phyloP scores from a whole-genome alignment of 2,113 vertebrate species.

The Romanogobio albipinnatus region DNA sequence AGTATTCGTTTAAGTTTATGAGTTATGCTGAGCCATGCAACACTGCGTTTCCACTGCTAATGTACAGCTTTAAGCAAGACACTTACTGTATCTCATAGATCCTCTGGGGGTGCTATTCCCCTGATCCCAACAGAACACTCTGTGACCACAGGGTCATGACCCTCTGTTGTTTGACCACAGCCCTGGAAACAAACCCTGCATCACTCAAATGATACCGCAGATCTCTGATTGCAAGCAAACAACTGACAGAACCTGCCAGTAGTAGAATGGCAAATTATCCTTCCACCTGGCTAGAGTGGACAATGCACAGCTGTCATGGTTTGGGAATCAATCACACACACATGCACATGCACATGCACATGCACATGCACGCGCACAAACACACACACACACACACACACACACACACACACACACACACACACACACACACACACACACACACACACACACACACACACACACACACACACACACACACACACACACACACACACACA shows the following conservation, averaged over 20 bases:
- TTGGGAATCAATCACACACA: not conserved
- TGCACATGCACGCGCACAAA: not conserved
- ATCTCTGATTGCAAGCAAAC: not conserved
- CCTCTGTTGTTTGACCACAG: not conserved
- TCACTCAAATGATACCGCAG: not conserved
- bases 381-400: not conserved
- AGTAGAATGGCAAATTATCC: conserved; percentile 5
- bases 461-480: too few species aligned
- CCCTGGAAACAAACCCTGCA: not conserved
- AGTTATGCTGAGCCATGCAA: conserved; percentile 22
- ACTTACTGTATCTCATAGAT: not conserved
- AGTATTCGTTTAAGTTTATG: not conserved
- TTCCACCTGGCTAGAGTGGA: not conserved
- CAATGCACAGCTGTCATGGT: not conserved
- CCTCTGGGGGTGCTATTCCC: not conserved
- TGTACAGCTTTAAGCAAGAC: not conserved
- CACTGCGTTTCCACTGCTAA: conserved; percentile 1
- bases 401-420: not conserved
- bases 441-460: too few species aligned
- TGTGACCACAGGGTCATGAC: not conserved
- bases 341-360: not conserved
- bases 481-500: too few species aligned
- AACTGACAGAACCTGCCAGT: not conserved
- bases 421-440: too few species aligned
- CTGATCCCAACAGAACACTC: not conserved